These are phyloP conservation scores for Zaprionus africanus DNA, from an alignment of 1,140 invertebrate genomes.

Conservation along the genomic window DNA sequence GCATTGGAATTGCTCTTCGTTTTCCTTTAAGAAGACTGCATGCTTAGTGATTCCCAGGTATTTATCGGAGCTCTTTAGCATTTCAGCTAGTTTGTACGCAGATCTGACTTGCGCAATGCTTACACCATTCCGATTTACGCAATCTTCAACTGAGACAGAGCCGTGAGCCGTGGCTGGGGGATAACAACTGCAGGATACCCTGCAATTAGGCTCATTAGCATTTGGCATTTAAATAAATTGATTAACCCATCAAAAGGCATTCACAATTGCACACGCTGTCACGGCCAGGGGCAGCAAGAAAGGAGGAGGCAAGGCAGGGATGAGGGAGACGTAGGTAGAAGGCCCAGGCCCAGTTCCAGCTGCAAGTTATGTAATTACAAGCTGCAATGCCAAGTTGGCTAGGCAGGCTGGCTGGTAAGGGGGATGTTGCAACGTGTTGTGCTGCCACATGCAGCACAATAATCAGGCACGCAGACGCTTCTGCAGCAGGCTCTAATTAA, in stretches of 20 bases:
- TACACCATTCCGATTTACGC: constrained; percentile 3
- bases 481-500: constrained; percentile 54
- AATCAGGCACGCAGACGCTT: constrained; percentile 34
- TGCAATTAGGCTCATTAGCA: constrained; percentile 51
- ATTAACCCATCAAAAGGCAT: constrained; percentile 46
- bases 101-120: neutral
- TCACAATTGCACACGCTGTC: neutral
- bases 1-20: no score
- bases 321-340: neutral
- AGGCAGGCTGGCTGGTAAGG: neutral
- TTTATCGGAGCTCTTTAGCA: neutral
- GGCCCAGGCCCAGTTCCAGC: constrained; percentile 11
- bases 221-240: constrained; percentile 56
- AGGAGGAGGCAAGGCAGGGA: neutral
- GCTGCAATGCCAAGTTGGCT: constrained; percentile 36
- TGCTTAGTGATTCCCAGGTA: neutral
- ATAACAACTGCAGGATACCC: constrained; percentile 38
- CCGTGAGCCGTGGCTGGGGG: neutral
- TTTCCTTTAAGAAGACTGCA: neutral
- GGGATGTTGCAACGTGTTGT: constrained; percentile 12
- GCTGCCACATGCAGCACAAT: constrained; percentile 48
- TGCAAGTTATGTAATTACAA: constrained; percentile 57
- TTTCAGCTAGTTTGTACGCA: neutral
- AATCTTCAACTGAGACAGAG: no score
- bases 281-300: neutral